phyloP scores from a whole-genome alignment of 35 echinoderm and acorn worm species.

The Stichopus chloronotus region DNA sequence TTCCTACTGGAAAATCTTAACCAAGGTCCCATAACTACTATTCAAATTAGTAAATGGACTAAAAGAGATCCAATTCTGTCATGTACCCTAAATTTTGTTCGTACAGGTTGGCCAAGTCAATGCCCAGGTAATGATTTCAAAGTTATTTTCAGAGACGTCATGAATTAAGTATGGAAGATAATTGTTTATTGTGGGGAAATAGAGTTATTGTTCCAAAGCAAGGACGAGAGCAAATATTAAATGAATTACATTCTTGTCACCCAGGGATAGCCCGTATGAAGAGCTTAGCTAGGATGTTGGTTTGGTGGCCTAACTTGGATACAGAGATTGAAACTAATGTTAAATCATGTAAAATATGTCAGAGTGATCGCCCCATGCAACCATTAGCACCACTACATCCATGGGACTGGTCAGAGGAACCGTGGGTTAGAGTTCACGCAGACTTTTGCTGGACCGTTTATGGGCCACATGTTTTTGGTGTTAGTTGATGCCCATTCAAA shows the following conservation, averaged over 20 bases:
- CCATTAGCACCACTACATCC: conserved; percentile 58
- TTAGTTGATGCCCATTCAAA: conserved; percentile 82
- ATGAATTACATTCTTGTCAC: conserved; percentile 63
- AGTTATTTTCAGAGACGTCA: background rate
- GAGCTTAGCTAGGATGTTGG: conserved; percentile 34
- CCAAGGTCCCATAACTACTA: no score
- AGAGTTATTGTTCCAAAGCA: conserved; percentile 38
- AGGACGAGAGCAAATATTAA: conserved; percentile 15
- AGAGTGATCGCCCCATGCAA: no score
- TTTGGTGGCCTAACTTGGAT: conserved; percentile 70
- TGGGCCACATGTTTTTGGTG: conserved; percentile 71
- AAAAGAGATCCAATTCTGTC: no score
- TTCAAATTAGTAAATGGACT: no score
- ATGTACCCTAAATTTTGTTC: no score
- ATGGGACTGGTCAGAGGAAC: conserved; percentile 61
- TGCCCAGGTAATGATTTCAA: conserved; percentile 31
- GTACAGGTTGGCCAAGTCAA: no score
- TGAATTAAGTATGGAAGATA: conserved; percentile 21
- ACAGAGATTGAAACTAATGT: conserved; percentile 46
- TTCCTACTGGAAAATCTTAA: no score
- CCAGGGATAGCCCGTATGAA: no score
- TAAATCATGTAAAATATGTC: conserved; percentile 58
- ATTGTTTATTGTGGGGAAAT: conserved; percentile 39
- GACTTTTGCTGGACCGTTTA: conserved; percentile 74
- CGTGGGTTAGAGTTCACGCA: conserved; percentile 70